Percentiles rank a stretch among this genome's conserved stretches.
These are phyloP conservation scores for Centropus unirufus DNA, from an alignment of 2,113 vertebrate species.

Conservation along the genomic window DNA sequence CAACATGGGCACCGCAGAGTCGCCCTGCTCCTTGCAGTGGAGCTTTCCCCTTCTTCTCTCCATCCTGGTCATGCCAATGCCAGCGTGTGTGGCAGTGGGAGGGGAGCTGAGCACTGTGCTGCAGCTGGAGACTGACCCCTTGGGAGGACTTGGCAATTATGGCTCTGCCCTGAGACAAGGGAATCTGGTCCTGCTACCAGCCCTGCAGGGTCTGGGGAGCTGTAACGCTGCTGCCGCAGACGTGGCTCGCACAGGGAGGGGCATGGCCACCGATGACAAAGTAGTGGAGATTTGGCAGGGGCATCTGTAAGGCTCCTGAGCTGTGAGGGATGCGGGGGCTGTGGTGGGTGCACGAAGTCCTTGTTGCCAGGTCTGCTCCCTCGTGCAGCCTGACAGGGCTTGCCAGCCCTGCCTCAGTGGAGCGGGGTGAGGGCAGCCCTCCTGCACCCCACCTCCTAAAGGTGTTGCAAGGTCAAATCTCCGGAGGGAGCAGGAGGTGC, in stretches of 20 bases:
- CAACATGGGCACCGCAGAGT: accelerated
- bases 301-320: background rate
- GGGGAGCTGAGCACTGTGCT: background rate
- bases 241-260: accelerated
- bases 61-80: background rate
- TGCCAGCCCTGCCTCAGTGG: accelerated
- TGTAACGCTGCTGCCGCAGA: background rate
- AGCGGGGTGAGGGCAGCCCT: background rate
- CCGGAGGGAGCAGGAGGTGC: background rate
- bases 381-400: background rate
- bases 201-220: background rate
- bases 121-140: background rate
- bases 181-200: background rate
- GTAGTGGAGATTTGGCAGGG: background rate
- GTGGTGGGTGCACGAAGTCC: accelerated
- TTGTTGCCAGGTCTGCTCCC: background rate
- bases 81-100: background rate
- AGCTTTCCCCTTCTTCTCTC: background rate
- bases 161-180: background rate
- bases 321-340: accelerated
- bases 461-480: background rate
- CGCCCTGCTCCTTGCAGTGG: accelerated
- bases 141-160: background rate
- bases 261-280: background rate
- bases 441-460: background rate